A percentile compares a stretch with the other conserved stretches of the same genome.
Evolutionary conservation across 2,113 vertebrate species (phyloP).

Genomic region (Orcinus orca): DNA sequence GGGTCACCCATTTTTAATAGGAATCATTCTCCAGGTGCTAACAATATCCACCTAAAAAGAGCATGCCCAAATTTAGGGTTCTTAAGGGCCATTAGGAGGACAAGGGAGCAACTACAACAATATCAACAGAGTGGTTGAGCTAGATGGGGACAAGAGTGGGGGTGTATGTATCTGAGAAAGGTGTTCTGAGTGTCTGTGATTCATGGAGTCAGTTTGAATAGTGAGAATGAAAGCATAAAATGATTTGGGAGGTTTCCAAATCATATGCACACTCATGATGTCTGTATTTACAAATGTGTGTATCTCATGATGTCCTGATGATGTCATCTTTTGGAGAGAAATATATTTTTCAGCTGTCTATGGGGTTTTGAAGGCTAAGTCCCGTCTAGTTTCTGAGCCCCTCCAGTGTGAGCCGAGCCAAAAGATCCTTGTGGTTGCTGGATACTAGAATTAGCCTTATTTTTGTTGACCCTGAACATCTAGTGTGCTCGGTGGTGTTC

Average conservation of each 20-base stretch:
- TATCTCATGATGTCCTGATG: not conserved
- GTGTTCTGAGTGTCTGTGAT: not conserved
- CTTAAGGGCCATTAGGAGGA: not conserved
- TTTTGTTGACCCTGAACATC: not conserved
- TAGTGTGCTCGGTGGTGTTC: not conserved
- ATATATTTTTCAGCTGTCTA: not conserved
- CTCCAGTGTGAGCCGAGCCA: not conserved
- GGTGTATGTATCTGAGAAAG: not conserved
- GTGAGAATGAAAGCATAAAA: not conserved
- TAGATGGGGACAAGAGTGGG: not conserved
- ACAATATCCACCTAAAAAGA: not conserved
- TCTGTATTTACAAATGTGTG: not conserved
- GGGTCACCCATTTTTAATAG: not conserved
- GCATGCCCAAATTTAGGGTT: not conserved
- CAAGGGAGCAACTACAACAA: not conserved
- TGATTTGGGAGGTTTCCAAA: slow-evolving; percentile 17
- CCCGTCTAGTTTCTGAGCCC: not conserved
- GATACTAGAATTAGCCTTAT: not conserved
- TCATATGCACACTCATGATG: not conserved
- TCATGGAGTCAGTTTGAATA: not conserved
- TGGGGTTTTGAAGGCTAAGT: not conserved
- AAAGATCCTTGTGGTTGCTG: not conserved
- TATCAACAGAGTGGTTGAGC: not conserved
- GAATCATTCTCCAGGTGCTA: not conserved
- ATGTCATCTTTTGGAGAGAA: not conserved